These are phyloP conservation scores for Fragum whitleyi DNA, from an alignment of 2,888 invertebrate species.

Conservation along the genomic window DNA sequence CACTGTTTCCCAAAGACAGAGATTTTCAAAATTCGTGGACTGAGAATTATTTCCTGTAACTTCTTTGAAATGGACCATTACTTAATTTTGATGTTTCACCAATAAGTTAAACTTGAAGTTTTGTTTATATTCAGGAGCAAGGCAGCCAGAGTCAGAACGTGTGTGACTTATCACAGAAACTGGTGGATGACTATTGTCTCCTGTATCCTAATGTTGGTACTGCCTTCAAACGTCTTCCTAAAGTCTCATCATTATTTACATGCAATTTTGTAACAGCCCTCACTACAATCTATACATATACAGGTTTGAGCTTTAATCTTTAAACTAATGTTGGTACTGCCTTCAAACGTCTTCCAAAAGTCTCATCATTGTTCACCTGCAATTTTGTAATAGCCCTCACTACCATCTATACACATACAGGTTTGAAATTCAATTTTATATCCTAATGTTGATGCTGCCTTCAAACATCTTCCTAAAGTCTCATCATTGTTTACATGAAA, in stretches of 20 bases:
- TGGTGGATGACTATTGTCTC: conserved; percentile 93
- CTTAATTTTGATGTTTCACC: not conserved
- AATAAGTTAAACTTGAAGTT: not conserved
- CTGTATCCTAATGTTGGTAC: conserved; percentile 90
- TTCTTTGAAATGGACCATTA: not conserved
- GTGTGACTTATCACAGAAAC: conserved; percentile 90
- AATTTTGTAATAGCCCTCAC: conserved; percentile 95
- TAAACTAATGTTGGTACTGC: conserved; percentile 72
- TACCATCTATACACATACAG: conserved; percentile 88
- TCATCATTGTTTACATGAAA: no score
- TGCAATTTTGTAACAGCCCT: conserved; percentile 95
- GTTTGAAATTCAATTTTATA: no score
- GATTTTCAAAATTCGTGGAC: not conserved
- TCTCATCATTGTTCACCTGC: conserved; percentile 94
- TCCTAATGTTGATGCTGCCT: no score
- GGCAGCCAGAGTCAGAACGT: conserved; percentile 93
- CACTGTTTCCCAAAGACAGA: not conserved
- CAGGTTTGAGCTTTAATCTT: conserved; percentile 74
- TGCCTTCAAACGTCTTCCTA: conserved; percentile 90
- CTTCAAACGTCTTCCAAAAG: no score
- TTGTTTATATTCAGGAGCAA: no score
- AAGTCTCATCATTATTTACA: conserved; percentile 93
- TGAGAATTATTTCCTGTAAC: not conserved
- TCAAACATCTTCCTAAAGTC: conserved; percentile 52
- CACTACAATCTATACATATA: conserved; percentile 89